Base-by-base conservation (phyloP, 2,113 vertebrate genomes). In the Galemys pyrenaicus region DNA sequence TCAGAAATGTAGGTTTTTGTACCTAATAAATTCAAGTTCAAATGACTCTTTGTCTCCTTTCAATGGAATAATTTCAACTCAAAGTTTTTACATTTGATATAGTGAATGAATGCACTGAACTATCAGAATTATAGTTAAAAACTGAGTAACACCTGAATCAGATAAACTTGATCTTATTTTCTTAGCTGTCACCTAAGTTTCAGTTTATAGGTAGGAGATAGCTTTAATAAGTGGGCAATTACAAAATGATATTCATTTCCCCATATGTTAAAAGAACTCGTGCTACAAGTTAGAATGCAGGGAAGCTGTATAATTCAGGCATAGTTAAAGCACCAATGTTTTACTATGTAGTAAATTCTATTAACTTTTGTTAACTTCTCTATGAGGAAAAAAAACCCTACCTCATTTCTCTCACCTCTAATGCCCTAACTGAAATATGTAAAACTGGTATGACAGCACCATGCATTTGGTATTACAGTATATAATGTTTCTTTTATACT, bases 361-460 rank as follows among this genome's bases (percentile, higher is more conserved):
- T 51, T 60, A 54, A 37, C 71, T 94, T 37, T 92, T 92, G 37
- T 87, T 75, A 83, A 71, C 11, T 74, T 70, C 46, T 41, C 28
- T 71, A 70, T 24, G 17, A 83, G n/a, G 17, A 93, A 96, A 94
- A 39, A 94, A 84, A 92, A 85, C 16, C 58, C 20, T 56, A 56
- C 20, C 19, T 60, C 85, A 86, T 71, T 87, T 87, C 71, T 91
- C 79, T 95, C 67, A 85, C 35, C 15, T 87, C 26, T 89, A 0
- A 96, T 58, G 22, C 37, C 24, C 49, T 62, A 65, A 67, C 30
- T 17, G 3, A 86, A 62, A 24, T 83, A 92, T 77, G 62, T 94
- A 24, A 92, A 96, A 95, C 22, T 64, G 26, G 0, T 22, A 83
- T 46, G 83, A 71, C 6, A 95, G 68, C 46, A 85, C 20, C 24